Conservation (phyloP, 2,113 vertebrate genomes). For the Sisor rabdophorus region DNA sequence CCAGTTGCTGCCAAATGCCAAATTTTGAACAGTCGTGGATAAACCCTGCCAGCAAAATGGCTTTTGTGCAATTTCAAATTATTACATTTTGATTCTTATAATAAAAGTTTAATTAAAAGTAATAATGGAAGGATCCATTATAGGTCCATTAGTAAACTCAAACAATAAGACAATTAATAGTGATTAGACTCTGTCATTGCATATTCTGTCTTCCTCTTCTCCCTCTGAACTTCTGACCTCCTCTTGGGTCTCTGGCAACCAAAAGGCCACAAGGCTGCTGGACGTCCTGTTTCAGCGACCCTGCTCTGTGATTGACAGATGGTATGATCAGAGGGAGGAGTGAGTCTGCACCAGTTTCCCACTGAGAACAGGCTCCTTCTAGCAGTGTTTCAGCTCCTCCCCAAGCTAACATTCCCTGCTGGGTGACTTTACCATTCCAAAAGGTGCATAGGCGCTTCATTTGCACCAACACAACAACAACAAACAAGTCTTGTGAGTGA, state of each 20-base stretch:
- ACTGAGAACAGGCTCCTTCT: conserved; percentile 12
- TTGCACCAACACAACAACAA: conserved; percentile 55
- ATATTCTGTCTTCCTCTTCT: conserved; percentile 15
- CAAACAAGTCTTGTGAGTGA: conserved; percentile 42
- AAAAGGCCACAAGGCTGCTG: conserved; percentile 56
- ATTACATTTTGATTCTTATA: too few species aligned
- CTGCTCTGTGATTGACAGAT: conserved; percentile 56
- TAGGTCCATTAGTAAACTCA: background rate
- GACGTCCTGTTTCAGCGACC: conserved; percentile 57
- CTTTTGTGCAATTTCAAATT: too few species aligned
- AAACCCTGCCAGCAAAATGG: too few species aligned
- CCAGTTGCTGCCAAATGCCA: too few species aligned
- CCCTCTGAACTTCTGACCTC: conserved; percentile 56
- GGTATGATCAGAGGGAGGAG: conserved; percentile 57
- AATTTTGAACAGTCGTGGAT: too few species aligned
- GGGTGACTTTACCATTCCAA: conserved; percentile 42
- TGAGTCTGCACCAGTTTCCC: conserved; percentile 32
- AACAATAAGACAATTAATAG: background rate
- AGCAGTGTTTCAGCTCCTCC: conserved; percentile 32
- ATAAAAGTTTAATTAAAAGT: background rate
- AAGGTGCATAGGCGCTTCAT: conserved; percentile 52
- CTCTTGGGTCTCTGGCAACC: conserved; percentile 55
- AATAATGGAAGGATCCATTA: background rate
- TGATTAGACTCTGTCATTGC: conserved; percentile 22
- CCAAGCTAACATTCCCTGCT: conserved; percentile 28